Percentiles rank a stretch among this genome's conserved stretches.
Evolutionary conservation across 2,888 invertebrate genomes (phyloP).

Genomic region (Ctenicera cuprea): DNA sequence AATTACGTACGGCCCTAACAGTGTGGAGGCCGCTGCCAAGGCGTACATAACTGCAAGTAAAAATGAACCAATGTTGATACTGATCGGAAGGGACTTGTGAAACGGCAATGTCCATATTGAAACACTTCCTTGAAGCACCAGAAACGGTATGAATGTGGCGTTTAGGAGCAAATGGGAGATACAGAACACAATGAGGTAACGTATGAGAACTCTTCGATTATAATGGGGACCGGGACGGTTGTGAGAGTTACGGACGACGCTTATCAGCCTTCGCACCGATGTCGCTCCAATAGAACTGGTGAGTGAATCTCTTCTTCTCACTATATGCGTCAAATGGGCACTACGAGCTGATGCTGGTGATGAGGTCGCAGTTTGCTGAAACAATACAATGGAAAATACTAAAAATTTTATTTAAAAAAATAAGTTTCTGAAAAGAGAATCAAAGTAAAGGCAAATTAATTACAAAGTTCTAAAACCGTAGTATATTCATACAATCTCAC

Average conservation of each 20-base stretch:
- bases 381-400: neutral
- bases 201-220: slow-evolving; percentile 73
- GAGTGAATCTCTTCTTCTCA: slow-evolving; percentile 80
- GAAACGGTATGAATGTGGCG: slow-evolving; percentile 79
- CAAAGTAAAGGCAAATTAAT: too few species aligned
- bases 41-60: slow-evolving; percentile 79
- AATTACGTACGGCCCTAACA: slow-evolving; percentile 74
- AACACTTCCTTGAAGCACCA: slow-evolving; percentile 75
- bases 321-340: slow-evolving; percentile 58
- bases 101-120: slow-evolving; percentile 72
- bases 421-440: too few species aligned
- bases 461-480: too few species aligned
- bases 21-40: slow-evolving; percentile 76
- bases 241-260: slow-evolving; percentile 72
- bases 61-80: slow-evolving; percentile 74
- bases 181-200: slow-evolving; percentile 76
- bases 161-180: slow-evolving; percentile 79
- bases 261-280: slow-evolving; percentile 84
- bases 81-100: slow-evolving; percentile 50
- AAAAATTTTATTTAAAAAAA: neutral
- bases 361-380: slow-evolving; percentile 42
- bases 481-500: too few species aligned
- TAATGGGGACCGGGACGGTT: slow-evolving; percentile 70
- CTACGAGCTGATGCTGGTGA: slow-evolving; percentile 45
- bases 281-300: slow-evolving; percentile 85